These are phyloP conservation scores for Lithophane socia DNA, from an alignment of 2,888 invertebrate genomes.

Conservation along the genomic window DNA sequence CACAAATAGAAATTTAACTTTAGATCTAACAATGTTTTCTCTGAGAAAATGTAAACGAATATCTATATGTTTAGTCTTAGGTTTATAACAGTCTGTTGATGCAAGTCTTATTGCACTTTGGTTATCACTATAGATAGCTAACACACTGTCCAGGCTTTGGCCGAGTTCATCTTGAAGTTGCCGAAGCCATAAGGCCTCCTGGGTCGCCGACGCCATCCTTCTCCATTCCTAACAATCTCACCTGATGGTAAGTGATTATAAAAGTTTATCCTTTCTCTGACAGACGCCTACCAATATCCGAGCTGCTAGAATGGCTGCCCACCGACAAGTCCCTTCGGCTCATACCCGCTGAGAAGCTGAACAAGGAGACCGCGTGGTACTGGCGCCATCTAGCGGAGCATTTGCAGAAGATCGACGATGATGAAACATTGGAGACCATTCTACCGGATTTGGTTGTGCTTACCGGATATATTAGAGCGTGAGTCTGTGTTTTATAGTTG, in stretches of 20 bases:
- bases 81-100: neutral
- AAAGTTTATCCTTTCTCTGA: neutral
- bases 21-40: neutral
- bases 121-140: neutral
- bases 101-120: neutral
- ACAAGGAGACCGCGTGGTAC: constrained; percentile 89
- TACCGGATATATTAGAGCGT: constrained; percentile 93
- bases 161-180: neutral
- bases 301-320: constrained; percentile 88
- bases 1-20: neutral
- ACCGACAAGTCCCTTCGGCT: constrained; percentile 82
- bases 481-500: constrained; percentile 72
- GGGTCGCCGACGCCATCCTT: neutral
- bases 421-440: constrained; percentile 91
- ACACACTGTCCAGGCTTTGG: too few relatives aligned
- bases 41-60: neutral
- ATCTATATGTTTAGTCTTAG: constrained; percentile 2
- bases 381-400: constrained; percentile 88
- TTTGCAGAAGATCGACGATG: constrained; percentile 85
- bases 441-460: constrained; percentile 94
- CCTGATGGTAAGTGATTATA: neutral
- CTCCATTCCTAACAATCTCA: too few relatives aligned
- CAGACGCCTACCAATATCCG: constrained; percentile 86
- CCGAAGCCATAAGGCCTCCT: neutral
- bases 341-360: constrained; percentile 85